Evolutionary conservation across 2,797 vertebrate species (phyloP).

Genomic region (Coranthus polyacanthus): DNA sequence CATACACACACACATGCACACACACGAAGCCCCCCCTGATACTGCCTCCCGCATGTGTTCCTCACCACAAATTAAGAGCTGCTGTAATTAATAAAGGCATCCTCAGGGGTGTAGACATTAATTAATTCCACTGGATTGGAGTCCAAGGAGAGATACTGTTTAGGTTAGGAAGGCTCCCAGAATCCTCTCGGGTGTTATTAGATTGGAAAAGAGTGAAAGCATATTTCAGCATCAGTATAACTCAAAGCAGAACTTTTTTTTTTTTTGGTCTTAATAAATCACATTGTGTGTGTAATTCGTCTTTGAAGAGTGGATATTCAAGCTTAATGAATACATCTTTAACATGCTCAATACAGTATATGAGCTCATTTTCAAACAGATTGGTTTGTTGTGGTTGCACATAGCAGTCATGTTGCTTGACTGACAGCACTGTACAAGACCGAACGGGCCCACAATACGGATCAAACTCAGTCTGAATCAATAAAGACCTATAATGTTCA

Average conservation of each 20-base stretch:
- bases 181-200: slow-evolving; percentile 45
- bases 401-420: background rate
- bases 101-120: slow-evolving; percentile 76
- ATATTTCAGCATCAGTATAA: slow-evolving; percentile 10
- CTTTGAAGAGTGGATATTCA: background rate
- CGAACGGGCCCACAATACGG: slow-evolving; percentile 10
- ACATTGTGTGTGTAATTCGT: background rate
- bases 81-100: slow-evolving; percentile 83
- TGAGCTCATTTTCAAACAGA: background rate
- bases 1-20: slow-evolving; percentile 2
- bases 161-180: slow-evolving; percentile 37
- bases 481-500: slow-evolving; percentile 31
- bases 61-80: slow-evolving; percentile 74
- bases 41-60: slow-evolving; percentile 54
- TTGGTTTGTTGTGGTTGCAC: slow-evolving; percentile 19
- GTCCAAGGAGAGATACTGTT: slow-evolving; percentile 60
- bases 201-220: slow-evolving; percentile 22
- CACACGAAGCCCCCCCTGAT: slow-evolving; percentile 32
- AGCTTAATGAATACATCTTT: background rate
- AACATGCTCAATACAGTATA: background rate
- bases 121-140: slow-evolving; percentile 80
- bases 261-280: background rate
- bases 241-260: slow-evolving; percentile 7
- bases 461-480: slow-evolving; percentile 23
- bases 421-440: background rate